phyloP scores from a whole-genome alignment of 2,797 vertebrate species.

The Spatula versicolor region DNA sequence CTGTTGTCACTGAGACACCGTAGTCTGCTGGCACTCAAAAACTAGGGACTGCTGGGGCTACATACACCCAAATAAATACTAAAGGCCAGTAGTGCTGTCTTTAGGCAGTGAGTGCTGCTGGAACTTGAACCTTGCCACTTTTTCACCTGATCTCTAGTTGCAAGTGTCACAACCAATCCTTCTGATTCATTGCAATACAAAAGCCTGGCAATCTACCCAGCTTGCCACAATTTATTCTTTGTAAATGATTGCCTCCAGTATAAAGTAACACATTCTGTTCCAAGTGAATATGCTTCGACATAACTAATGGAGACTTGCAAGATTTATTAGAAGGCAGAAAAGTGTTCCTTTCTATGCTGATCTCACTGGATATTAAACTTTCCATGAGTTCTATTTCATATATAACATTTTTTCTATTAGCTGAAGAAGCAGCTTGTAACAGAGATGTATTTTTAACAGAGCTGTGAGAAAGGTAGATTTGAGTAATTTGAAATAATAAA shows the following conservation, averaged over 20 bases:
- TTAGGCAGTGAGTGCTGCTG: background rate
- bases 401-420: background rate
- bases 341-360: slow-evolving; percentile 10
- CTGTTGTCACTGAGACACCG: too few relatives aligned
- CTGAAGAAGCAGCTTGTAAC: background rate
- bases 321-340: slow-evolving; percentile 44
- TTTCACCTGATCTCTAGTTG: fast-evolving
- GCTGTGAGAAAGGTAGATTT: background rate
- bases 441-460: background rate
- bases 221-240: background rate
- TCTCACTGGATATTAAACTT: slow-evolving; percentile 33
- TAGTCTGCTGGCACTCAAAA: background rate
- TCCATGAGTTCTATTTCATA: background rate
- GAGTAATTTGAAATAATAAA: background rate
- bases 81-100: fast-evolving
- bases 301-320: slow-evolving; percentile 23
- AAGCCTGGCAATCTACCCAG: background rate
- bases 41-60: background rate
- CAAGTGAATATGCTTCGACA: background rate
- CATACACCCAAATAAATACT: background rate
- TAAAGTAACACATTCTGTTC: slow-evolving; percentile 4
- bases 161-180: fast-evolving
- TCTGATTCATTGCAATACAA: background rate
- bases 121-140: fast-evolving
- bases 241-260: background rate